A percentile compares a stretch with the other conserved stretches of the same genome.
These are phyloP conservation scores for Oreochromis grahami DNA, from an alignment of 2,797 vertebrate genomes.

Conservation along the genomic window DNA sequence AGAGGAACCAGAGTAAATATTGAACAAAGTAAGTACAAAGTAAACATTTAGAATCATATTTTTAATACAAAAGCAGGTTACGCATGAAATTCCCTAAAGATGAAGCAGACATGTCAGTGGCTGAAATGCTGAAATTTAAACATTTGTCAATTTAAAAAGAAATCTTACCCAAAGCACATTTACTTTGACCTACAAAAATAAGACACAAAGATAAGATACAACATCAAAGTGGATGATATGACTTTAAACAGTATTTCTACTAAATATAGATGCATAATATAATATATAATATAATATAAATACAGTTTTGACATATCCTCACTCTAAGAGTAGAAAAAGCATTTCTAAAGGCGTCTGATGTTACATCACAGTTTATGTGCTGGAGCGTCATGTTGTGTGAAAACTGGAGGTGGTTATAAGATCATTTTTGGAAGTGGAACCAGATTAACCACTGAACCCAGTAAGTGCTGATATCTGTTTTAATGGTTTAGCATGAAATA, in stretches of 20 bases:
- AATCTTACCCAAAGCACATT: neutral
- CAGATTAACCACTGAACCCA: neutral
- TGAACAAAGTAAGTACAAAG: neutral
- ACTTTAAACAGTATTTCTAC: neutral
- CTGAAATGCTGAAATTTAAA: neutral
- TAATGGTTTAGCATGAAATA: neutral
- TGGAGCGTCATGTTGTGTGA: neutral
- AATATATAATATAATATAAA: neutral
- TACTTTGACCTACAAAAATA: neutral
- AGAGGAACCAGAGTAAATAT: neutral
- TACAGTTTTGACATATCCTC: neutral
- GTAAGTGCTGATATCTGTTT: neutral
- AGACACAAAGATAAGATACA: neutral
- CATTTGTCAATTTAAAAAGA: neutral
- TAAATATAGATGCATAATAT: neutral
- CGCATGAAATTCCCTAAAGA: accelerated
- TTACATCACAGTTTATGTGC: neutral
- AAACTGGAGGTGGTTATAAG: neutral
- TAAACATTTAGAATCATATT: neutral
- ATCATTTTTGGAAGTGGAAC: neutral
- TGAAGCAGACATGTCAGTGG: neutral
- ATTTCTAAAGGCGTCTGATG: neutral
- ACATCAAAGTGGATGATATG: neutral
- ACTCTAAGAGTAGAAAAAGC: neutral
- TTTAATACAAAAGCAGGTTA: neutral